Evolutionary conservation across 37 sponge, comb jelly and placozoan genomes (phyloP).

Genomic region (Spongilla lacustris): DNA sequence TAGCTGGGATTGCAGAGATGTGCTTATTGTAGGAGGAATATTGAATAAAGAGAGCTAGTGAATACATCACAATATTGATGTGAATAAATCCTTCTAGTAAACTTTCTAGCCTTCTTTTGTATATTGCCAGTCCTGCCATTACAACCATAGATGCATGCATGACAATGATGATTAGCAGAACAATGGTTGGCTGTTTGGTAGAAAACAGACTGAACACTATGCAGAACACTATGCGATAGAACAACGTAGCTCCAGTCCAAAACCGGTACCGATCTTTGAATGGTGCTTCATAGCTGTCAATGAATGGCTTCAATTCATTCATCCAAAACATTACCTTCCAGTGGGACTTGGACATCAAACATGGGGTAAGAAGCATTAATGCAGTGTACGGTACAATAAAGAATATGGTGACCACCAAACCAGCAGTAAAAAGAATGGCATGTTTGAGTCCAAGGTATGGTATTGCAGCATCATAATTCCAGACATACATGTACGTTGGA

Average conservation of each 20-base stretch:
- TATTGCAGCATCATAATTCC: neutral
- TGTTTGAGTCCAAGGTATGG: neutral
- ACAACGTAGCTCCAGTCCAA: conserved; percentile 33
- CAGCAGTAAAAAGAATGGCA: neutral
- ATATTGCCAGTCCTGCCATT: neutral
- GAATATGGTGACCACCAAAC: neutral
- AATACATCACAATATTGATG: neutral
- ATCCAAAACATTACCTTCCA: neutral
- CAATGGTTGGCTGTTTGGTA: neutral
- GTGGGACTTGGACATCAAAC: neutral
- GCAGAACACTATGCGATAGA: conserved; percentile 3
- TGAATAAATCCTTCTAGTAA: neutral
- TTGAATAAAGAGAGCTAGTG: conserved; percentile 13
- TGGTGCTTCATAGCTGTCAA: conserved; percentile 45
- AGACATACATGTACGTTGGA: neutral
- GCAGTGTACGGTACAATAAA: neutral
- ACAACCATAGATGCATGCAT: neutral
- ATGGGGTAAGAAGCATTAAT: conserved; percentile 16
- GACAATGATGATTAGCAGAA: neutral
- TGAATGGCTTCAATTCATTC: conserved; percentile 27
- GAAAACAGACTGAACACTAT: neutral
- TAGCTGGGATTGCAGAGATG: neutral
- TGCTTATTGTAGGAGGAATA: neutral
- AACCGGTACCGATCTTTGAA: conserved; percentile 45
- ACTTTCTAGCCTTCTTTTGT: neutral